Percentiles rank a stretch among this genome's conserved stretches.
phyloP scores from a whole-genome alignment of 2,797 vertebrate genomes.

The Natrix natrix region DNA sequence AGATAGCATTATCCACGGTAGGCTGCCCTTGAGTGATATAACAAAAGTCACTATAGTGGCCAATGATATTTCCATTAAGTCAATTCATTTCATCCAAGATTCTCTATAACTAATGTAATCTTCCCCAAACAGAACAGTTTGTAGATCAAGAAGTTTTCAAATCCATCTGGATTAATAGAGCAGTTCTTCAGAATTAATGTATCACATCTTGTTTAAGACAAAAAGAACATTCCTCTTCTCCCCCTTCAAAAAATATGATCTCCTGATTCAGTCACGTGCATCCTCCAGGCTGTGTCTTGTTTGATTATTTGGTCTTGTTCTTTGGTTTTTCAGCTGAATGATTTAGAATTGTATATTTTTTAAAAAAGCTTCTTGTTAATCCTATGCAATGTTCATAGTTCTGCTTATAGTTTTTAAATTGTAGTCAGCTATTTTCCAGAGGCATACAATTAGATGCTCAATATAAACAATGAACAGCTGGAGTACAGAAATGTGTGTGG shows the following conservation, averaged over 20 bases:
- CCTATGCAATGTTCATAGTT: slow-evolving; percentile 25
- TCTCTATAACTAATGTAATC: background rate
- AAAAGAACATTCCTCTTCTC: background rate
- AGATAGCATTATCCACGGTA: background rate
- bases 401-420: slow-evolving; percentile 23
- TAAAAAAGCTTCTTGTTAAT: background rate
- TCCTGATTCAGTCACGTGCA: background rate
- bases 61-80: background rate
- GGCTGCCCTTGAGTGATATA: background rate
- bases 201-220: background rate
- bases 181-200: background rate
- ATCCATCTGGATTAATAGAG: background rate
- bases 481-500: slow-evolving; percentile 44
- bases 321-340: background rate
- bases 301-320: background rate
- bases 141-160: background rate
- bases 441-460: slow-evolving; percentile 10
- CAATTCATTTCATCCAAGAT: background rate
- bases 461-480: slow-evolving; percentile 57
- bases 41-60: background rate
- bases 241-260: background rate
- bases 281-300: background rate
- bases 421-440: slow-evolving; percentile 32
- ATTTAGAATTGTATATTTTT: background rate
- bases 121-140: background rate